Base-by-base conservation (phyloP, 2,888 invertebrate species). In the Eudemis profundana region DNA sequence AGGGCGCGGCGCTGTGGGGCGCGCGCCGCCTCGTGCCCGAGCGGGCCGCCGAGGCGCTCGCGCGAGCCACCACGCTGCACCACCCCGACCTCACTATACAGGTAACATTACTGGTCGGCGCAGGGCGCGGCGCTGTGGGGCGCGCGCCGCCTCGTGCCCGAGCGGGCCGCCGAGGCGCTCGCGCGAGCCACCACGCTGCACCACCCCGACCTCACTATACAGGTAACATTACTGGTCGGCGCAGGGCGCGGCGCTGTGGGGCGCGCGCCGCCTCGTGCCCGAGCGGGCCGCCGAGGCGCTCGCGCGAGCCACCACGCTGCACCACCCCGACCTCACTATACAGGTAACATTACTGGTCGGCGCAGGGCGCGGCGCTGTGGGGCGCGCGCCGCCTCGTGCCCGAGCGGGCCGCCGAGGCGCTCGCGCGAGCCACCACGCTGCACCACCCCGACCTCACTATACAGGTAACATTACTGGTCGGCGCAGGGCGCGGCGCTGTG, bases 81-180 rank as follows among this genome's bases (percentile, higher is more conserved):
- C 59, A 59, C n/a, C 12, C 10, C 29, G 42, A 44, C 56, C 56
- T 40, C 17, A 2, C 29, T n/a, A 56, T 56, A 44, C 56, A 44
- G 56, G 56, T 56, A 15, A n/a, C n/a, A n/a, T n/a, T n/a, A n/a
- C n/a, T n/a, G n/a, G 7, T 7, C 4, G 27, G 4, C 27, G 27
- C 27, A 27, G 27, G 10, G 2, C 8, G 17, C 42, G 15, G 42
- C 44, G 21, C 44, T 50, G 50, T 50, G 50, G 50, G 50, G 50
- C 19, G 50, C 50, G 33, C 50, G 50, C 36, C 36, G 51, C 1
- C 50, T 50, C 4, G 17, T 19, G 50, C 50, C 50, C 33, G 33
- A 10, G 50, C 50, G 50, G 12, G 33, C 50, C 29, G 50, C 10
- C 3, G 33, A 50, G 33, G 50, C 50, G 17, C 29, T 7, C 33